A percentile compares a stretch with the other conserved stretches of the same genome.
phyloP scores from a whole-genome alignment of 2,888 invertebrate genomes.

The Macrophya annulata region DNA sequence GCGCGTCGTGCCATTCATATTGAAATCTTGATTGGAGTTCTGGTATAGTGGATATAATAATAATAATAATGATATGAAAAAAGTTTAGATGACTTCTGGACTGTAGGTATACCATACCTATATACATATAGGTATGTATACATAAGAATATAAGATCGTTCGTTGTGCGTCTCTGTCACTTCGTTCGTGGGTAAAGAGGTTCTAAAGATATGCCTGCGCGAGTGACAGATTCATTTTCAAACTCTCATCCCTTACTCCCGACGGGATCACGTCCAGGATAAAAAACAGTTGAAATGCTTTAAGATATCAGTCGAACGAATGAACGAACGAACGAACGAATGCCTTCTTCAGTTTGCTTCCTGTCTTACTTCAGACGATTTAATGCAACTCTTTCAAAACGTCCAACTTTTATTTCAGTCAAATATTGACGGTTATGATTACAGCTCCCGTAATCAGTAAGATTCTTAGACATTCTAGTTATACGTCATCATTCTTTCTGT shows the following conservation, averaged over 20 bases:
- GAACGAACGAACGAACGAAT: background rate
- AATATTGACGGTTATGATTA: background rate
- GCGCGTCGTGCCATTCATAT: constrained; percentile 15
- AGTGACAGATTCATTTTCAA: constrained; percentile 74
- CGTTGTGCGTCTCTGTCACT: background rate
- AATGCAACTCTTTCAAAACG: constrained; percentile 28
- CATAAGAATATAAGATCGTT: background rate
- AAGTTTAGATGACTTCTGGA: constrained; percentile 29
- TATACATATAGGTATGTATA: background rate
- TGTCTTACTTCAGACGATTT: constrained; percentile 28
- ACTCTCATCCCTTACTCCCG: constrained; percentile 53
- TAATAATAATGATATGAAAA: background rate
- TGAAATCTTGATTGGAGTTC: constrained; percentile 29
- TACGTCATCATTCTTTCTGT: background rate
- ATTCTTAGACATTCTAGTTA: background rate
- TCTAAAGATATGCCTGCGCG: constrained; percentile 56
- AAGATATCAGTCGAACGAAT: constrained; percentile 32
- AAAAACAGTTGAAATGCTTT: constrained; percentile 38
- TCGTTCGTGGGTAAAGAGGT: constrained; percentile 12
- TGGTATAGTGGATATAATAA: constrained; percentile 6
- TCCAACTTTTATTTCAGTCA: constrained; percentile 13
- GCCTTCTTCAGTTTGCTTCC: constrained; percentile 8
- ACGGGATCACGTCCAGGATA: constrained; percentile 1
- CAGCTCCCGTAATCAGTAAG: background rate
- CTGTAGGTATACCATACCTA: background rate